A percentile compares a stretch with the other conserved stretches of the same genome.
These are phyloP conservation scores for Onchidella celtica DNA, from an alignment of 2,888 invertebrate species.

Conservation along the genomic window DNA sequence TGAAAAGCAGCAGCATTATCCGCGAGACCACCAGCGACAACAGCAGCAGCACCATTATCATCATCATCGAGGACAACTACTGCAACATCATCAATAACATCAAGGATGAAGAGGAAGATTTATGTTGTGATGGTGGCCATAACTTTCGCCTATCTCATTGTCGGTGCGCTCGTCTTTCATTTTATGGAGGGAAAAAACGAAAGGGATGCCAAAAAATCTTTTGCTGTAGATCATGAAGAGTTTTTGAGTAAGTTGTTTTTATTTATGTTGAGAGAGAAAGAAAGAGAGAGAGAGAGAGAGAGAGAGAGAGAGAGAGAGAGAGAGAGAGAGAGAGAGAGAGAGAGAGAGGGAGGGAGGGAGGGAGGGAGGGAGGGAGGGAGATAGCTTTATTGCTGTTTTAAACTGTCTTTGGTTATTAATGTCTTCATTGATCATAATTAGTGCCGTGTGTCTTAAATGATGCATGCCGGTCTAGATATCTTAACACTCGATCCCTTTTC, in stretches of 20 bases:
- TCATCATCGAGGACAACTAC: background rate
- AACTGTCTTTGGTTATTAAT: no score
- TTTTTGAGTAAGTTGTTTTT: constrained; percentile 34
- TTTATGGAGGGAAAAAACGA: constrained; percentile 40
- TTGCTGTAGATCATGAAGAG: constrained; percentile 16
- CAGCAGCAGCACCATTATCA: background rate
- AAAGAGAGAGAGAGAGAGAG: background rate
- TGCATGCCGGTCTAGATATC: no score
- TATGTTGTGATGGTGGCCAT: constrained; percentile 31
- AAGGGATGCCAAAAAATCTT: background rate
- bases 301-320: background rate
- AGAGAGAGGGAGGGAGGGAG: background rate
- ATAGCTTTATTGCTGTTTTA: no score
- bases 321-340: background rate
- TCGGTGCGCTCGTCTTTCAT: constrained; percentile 46
- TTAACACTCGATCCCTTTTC: no score
- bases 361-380: background rate
- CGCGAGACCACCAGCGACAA: background rate
- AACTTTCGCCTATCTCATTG: constrained; percentile 36
- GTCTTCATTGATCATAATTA: no score
- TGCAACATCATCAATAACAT: background rate
- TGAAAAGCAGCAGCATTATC: background rate
- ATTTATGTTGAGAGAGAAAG: background rate
- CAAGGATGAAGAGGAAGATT: constrained; percentile 36
- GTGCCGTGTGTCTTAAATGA: no score